Conservation (phyloP, 2,797 vertebrate genomes). For the Perodicticus potto region DNA sequence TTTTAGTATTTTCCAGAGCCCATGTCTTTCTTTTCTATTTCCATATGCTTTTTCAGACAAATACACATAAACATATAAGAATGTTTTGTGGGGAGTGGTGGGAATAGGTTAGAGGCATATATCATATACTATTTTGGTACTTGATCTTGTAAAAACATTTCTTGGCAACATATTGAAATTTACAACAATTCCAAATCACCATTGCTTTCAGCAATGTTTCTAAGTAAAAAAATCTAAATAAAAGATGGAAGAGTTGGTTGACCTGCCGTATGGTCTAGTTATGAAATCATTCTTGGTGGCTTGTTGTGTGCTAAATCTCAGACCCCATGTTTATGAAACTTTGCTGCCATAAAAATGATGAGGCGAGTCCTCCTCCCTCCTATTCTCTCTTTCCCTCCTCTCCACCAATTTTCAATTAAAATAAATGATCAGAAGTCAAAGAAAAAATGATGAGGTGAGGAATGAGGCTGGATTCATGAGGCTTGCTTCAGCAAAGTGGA, state of each 20-base stretch:
- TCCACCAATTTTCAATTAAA: too few relatives aligned
- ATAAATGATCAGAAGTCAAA: too few relatives aligned
- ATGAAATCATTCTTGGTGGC: background rate
- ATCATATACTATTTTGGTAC: background rate
- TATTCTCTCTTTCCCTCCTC: too few relatives aligned
- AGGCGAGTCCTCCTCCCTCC: too few relatives aligned
- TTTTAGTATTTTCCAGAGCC: background rate
- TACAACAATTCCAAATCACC: background rate
- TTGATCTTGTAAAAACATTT: conserved; percentile 13
- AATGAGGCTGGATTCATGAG: background rate
- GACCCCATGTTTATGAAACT: background rate
- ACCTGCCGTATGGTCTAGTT: background rate
- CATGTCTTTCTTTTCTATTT: conserved; percentile 39
- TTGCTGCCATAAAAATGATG: background rate
- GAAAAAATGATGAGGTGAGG: background rate
- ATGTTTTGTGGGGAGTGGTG: background rate
- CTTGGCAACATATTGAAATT: conserved; percentile 12
- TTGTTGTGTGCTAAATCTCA: background rate
- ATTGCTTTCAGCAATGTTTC: conserved; percentile 38
- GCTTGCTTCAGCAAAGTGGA: background rate
- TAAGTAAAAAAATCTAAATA: conserved; percentile 1
- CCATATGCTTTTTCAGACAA: background rate
- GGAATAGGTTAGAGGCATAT: background rate
- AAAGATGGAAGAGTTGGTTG: conserved; percentile 53
- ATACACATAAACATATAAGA: background rate